Conservation (phyloP, 2,888 invertebrate species). For the Ophraella communa region DNA sequence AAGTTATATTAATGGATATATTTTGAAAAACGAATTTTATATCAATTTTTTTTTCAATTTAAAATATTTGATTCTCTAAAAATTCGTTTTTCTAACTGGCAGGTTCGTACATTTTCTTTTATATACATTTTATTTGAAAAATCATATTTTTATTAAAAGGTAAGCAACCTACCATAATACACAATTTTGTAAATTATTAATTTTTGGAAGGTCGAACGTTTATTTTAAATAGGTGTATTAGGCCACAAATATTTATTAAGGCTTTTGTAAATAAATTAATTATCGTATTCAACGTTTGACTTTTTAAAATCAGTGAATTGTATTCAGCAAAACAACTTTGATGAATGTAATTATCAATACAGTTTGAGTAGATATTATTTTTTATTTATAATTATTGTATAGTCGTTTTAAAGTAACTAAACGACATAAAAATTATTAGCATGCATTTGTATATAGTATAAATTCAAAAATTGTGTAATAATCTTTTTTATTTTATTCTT, state of each 20-base stretch:
- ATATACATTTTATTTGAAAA: conserved; percentile 6
- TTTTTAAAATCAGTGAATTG: conserved; percentile 20
- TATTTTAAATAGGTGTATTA: background rate
- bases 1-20: conserved; percentile 2
- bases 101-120: conserved; percentile 39
- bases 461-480: no score
- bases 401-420: background rate
- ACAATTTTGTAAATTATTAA: conserved; percentile 13
- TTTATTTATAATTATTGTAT: background rate
- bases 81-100: conserved; percentile 16
- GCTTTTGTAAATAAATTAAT: conserved; percentile 5
- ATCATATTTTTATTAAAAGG: conserved; percentile 31
- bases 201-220: conserved; percentile 17
- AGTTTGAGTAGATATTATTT: background rate
- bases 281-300: conserved; percentile 1
- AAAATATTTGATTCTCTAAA: background rate
- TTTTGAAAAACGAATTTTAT: background rate
- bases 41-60: background rate
- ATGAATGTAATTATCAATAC: background rate
- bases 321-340: conserved; percentile 5
- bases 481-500: no score
- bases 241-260: conserved; percentile 2
- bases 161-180: conserved; percentile 27
- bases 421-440: no score
- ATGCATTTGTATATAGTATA: no score